phyloP scores from a whole-genome alignment of 2,888 invertebrate genomes.

The Baronia brevicornis region DNA sequence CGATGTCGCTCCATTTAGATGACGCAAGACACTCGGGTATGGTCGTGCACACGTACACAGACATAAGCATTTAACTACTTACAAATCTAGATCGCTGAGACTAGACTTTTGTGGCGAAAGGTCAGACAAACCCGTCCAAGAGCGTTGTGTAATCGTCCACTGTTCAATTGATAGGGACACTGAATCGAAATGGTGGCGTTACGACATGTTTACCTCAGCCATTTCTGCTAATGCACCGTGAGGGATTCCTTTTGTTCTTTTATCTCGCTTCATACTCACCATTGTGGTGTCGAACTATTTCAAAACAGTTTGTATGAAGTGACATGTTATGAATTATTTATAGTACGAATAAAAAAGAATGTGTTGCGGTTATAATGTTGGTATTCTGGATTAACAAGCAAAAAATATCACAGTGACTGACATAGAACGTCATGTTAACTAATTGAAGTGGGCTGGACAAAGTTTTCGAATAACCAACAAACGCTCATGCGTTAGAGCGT shows the following conservation, averaged over 20 bases:
- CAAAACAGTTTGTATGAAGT: neutral
- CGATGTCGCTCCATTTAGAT: constrained; percentile 15
- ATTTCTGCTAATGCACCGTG: constrained; percentile 4
- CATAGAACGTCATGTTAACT: neutral
- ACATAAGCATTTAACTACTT: constrained; percentile 46
- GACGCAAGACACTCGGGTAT: constrained; percentile 24
- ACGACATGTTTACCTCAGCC: constrained; percentile 14
- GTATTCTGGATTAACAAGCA: neutral
- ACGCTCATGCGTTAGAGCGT: too few relatives aligned
- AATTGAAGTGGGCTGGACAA: too few relatives aligned
- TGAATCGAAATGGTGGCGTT: constrained; percentile 17
- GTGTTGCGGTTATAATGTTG: neutral
- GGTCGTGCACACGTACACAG: constrained; percentile 27
- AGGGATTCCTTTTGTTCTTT: constrained; percentile 6
- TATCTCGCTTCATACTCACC: neutral
- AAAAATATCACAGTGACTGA: neutral
- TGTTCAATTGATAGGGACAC: constrained; percentile 23
- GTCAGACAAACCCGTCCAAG: constrained; percentile 47
- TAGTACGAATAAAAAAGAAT: neutral
- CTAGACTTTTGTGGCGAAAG: constrained; percentile 62
- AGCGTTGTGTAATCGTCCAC: constrained; percentile 31
- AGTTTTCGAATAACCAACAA: too few relatives aligned
- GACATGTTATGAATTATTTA: constrained; percentile 7
- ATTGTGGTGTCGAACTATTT: neutral
- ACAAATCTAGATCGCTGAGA: constrained; percentile 52